Evolutionary conservation across 2,888 invertebrate genomes (phyloP).

Genomic region (Dasypolia templi): DNA sequence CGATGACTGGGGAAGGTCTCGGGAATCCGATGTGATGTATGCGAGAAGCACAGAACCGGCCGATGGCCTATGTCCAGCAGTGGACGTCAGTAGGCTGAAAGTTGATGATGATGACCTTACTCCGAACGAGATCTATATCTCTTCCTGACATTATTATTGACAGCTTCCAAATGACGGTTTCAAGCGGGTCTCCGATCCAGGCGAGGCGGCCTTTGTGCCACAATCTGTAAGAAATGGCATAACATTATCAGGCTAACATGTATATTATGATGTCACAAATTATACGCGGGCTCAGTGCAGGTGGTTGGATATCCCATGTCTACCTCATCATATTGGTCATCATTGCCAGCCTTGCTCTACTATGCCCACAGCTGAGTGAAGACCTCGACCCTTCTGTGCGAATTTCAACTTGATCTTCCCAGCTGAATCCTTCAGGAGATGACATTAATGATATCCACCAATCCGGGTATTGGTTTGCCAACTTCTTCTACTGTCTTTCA

Average conservation of each 20-base stretch:
- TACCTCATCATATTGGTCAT: no score
- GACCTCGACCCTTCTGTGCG: not conserved
- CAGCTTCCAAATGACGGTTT: conserved; percentile 7
- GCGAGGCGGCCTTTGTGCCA: not conserved
- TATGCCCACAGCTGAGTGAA: not conserved
- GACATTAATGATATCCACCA: not conserved
- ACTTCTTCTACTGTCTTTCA: not conserved
- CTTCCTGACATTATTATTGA: not conserved
- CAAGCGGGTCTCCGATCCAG: conserved; percentile 17
- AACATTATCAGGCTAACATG: not conserved
- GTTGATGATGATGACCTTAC: conserved; percentile 14
- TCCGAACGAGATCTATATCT: not conserved
- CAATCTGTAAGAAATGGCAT: not conserved
- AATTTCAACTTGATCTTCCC: not conserved
- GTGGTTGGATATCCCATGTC: no score
- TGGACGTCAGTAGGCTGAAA: not conserved
- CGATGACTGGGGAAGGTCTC: no score
- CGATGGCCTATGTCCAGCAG: not conserved
- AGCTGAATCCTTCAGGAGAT: not conserved
- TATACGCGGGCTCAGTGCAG: no score
- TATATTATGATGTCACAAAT: no score
- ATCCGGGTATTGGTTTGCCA: not conserved
- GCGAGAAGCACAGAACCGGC: not conserved
- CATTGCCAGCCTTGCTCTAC: no score
- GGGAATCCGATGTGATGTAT: not conserved